A percentile compares a stretch with the other conserved stretches of the same genome.
Evolutionary conservation across 2,113 vertebrate genomes (phyloP).

Genomic region (Chlamydotis undulata): DNA sequence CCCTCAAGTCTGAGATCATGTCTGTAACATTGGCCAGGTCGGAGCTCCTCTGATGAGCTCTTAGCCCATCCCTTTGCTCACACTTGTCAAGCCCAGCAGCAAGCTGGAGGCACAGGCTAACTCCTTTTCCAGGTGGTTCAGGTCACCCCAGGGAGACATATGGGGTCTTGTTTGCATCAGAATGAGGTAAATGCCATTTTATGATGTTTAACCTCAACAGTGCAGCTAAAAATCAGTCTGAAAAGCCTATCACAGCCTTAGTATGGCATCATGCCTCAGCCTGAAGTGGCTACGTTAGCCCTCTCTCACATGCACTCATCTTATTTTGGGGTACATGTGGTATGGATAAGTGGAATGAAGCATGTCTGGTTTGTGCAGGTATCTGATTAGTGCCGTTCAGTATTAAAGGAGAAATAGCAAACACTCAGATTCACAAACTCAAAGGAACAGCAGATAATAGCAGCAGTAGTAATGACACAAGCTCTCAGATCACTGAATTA

Average conservation of each 20-base stretch:
- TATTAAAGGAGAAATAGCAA: not conserved
- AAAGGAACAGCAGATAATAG: not conserved
- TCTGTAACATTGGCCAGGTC: not conserved
- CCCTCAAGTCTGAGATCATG: not conserved
- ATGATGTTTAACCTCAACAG: not conserved
- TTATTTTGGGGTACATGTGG: fast-evolving
- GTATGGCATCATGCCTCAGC: fast-evolving
- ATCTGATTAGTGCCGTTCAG: not conserved
- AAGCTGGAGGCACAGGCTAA: not conserved
- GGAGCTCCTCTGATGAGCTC: not conserved
- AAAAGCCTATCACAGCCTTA: not conserved
- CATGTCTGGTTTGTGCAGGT: not conserved
- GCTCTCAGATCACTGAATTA: not conserved
- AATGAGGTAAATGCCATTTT: not conserved
- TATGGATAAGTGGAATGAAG: not conserved
- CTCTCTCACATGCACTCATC: not conserved
- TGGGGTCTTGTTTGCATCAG: not conserved
- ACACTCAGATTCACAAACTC: not conserved
- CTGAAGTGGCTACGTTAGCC: not conserved
- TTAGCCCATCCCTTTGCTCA: not conserved
- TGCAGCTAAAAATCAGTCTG: not conserved
- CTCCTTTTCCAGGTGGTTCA: not conserved
- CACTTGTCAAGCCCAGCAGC: not conserved
- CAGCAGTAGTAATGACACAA: not conserved
- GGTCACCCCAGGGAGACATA: not conserved